These are phyloP conservation scores for Drosophila prostipennis DNA, from an alignment of 2,888 invertebrate genomes.

Conservation along the genomic window DNA sequence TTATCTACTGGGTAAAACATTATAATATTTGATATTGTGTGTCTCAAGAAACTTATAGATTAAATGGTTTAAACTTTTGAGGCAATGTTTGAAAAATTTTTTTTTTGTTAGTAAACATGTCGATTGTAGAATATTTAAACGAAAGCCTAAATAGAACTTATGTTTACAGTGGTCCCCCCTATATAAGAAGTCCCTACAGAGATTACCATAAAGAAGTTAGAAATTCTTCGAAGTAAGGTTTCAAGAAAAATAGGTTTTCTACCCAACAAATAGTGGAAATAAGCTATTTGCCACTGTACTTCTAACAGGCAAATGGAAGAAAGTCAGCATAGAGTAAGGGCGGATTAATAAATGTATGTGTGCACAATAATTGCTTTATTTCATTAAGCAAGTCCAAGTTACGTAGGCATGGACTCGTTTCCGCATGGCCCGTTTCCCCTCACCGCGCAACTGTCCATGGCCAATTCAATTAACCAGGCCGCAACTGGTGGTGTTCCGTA, in stretches of 20 bases:
- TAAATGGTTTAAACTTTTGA: too few relatives aligned
- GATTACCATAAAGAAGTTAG: too few relatives aligned
- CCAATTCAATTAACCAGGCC: constrained; percentile 73
- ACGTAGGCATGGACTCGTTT: constrained; percentile 23
- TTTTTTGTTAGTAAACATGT: too few relatives aligned
- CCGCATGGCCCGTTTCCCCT: constrained; percentile 33
- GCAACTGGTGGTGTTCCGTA: constrained; percentile 38
- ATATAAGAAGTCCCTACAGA: background rate
- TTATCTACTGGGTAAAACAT: too few relatives aligned
- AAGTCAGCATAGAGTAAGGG: constrained; percentile 7
- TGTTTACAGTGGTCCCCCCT: background rate
- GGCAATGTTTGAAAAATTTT: too few relatives aligned
- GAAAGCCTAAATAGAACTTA: constrained; percentile 44
- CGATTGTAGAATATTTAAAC: constrained; percentile 49
- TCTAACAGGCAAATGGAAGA: background rate
- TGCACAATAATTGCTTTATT: constrained; percentile 74
- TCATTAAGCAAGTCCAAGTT: constrained; percentile 67
- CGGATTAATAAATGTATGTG: constrained; percentile 70
- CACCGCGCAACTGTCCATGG: constrained; percentile 62
- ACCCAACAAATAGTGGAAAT: too few relatives aligned
- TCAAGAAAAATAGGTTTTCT: too few relatives aligned
- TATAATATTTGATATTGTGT: too few relatives aligned
- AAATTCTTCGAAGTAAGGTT: too few relatives aligned
- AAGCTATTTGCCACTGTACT: background rate
- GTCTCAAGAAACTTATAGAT: too few relatives aligned